These are phyloP conservation scores for Xiphophorus couchianus DNA, from an alignment of 2,113 vertebrate species.

Conservation along the genomic window DNA sequence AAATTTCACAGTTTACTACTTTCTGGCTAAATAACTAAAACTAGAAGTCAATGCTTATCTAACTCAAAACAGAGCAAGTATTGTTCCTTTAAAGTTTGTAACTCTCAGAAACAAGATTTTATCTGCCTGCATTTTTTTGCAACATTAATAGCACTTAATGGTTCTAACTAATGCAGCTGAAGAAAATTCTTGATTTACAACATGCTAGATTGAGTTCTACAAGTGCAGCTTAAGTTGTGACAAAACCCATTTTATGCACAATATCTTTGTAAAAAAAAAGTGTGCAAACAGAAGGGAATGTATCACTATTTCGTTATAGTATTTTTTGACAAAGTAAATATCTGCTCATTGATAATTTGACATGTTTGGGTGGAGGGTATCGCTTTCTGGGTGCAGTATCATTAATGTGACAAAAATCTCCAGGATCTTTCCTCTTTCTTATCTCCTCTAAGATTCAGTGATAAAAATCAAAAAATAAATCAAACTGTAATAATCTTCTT, in stretches of 20 bases:
- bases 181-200: neutral
- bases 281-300: too few relatives aligned
- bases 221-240: neutral
- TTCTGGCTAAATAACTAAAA: neutral
- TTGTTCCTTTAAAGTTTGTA: too few relatives aligned
- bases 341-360: neutral
- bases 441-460: slow-evolving; percentile 5
- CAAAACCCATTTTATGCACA: too few relatives aligned
- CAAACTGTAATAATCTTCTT: slow-evolving; percentile 19
- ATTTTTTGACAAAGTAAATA: neutral
- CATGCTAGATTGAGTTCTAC: neutral
- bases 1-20: neutral
- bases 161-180: neutral
- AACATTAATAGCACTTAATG: neutral
- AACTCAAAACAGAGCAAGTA: too few relatives aligned
- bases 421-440: slow-evolving; percentile 9
- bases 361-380: slow-evolving; percentile 3
- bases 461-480: slow-evolving; percentile 43
- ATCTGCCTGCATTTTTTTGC: neutral
- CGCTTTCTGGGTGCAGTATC: slow-evolving; percentile 14
- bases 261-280: too few relatives aligned
- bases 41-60: neutral
- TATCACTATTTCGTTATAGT: too few relatives aligned
- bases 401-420: neutral
- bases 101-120: neutral